A percentile compares a stretch with the other conserved stretches of the same genome.
These are phyloP conservation scores for Podarcis lilfordi DNA, from an alignment of 2,797 vertebrate species.

Conservation along the genomic window DNA sequence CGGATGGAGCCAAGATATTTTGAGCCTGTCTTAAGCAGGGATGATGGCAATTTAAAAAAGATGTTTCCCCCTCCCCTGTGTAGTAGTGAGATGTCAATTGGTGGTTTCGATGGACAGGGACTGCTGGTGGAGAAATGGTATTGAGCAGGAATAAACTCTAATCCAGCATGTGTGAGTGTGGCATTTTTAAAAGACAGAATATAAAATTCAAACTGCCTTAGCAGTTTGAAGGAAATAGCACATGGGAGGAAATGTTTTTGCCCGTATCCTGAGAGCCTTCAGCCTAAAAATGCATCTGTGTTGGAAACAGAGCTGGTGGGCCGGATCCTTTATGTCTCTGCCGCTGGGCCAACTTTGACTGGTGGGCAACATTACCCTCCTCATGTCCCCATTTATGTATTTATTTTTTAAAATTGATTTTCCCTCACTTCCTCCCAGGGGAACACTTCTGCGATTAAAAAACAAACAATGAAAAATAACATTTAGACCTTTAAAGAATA, in stretches of 20 bases:
- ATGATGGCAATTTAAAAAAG: conserved; percentile 54
- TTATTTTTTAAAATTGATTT: no score
- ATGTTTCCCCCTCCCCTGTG: not conserved
- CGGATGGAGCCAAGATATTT: not conserved
- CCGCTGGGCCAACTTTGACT: no score
- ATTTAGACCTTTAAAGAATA: no score
- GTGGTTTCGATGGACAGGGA: not conserved
- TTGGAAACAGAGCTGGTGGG: not conserved
- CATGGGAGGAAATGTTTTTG: not conserved
- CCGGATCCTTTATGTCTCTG: no score
- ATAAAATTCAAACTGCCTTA: conserved; percentile 14
- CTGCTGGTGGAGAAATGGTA: not conserved
- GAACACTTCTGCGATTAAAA: no score
- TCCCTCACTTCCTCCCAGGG: no score
- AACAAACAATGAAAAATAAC: no score
- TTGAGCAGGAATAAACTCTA: not conserved
- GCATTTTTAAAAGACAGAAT: conserved; percentile 1
- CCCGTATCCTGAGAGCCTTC: not conserved
- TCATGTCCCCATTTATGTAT: no score
- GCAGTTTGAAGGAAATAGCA: not conserved
- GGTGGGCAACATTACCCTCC: no score
- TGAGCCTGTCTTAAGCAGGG: not conserved
- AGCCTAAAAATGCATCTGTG: not conserved
- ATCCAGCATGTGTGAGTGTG: not conserved
- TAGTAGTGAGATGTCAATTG: conserved; percentile 11